Evolutionary conservation across 92 coral and sea anemone species (phyloP), one percentile per base, ranked within the genome.

Genomic region (Galaxea fascicularis): DNA sequence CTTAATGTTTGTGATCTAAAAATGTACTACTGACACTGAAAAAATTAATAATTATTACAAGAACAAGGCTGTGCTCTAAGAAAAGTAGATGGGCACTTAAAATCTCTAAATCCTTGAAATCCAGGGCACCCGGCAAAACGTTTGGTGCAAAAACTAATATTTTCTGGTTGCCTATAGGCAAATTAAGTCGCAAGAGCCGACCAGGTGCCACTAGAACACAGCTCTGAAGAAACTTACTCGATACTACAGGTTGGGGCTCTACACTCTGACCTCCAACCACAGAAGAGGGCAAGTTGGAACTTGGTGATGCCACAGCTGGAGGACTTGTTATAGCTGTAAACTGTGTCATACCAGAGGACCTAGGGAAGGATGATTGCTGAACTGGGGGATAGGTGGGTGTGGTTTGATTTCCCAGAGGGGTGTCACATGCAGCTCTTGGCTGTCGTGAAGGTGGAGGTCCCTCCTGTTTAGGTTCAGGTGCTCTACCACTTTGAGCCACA

Each of bases 401-500:
- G 54, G 66, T 76, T 27, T 35, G 83, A 4, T 64, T 59, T 49
- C 12, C 22, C 20, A 21, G 76, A 21, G 66, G 51, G n/a, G 58
- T n/a, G 5, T 0, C 0, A 45, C 24, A 9, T 60, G 57, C 8
- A 4, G 57, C 56, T 60, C 51, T 77, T 65, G 64, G 64, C 22
- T 73, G 74, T 13, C 29, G 4, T 46, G 64, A 16, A 41, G 82
- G 59, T 63, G 24, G 60, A 10, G 15, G 58, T 1, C 9, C 58
- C 24, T 59, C 72, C 47, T 8, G 22, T 16, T 24, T 24, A 64
- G 62, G 65, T 28, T 79, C 86, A 24, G 86, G 45, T 58, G 27
- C 54, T 16, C 39, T 30, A 70, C 47, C 27, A 14, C 47, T 44
- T 20, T 65, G 74, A 21, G 84, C 44, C 12, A 65, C 49, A 79